Conservation (phyloP, 2,797 vertebrate genomes). For the Spinibarbus caldwelli region DNA sequence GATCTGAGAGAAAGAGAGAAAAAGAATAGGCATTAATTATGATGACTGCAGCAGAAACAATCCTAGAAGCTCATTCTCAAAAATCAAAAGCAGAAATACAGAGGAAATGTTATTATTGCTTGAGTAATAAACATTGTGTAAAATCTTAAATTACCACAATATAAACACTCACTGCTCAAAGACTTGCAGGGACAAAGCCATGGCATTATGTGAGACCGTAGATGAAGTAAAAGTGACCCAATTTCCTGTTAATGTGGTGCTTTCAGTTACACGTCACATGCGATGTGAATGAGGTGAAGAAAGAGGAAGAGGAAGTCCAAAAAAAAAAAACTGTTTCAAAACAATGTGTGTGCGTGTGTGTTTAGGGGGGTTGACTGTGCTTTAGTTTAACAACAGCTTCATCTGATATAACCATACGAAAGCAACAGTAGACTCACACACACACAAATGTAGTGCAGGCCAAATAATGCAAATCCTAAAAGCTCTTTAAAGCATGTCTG, state of each 20-base stretch:
- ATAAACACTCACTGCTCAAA: constrained; percentile 16
- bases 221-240: constrained; percentile 27
- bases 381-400: constrained; percentile 33
- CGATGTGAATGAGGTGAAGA: constrained; percentile 11
- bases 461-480: constrained; percentile 54
- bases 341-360: background rate
- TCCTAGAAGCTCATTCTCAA: background rate
- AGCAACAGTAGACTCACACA: constrained; percentile 39
- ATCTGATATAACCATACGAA: constrained; percentile 36
- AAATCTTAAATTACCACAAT: constrained; percentile 22
- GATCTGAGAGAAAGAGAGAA: constrained; percentile 80
- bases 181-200: background rate
- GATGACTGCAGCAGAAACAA: background rate
- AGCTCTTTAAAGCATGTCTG: constrained; percentile 65
- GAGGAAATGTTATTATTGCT: constrained; percentile 9
- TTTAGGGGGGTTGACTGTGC: background rate
- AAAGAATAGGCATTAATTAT: background rate
- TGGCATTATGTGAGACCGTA: constrained; percentile 29
- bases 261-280: constrained; percentile 41
- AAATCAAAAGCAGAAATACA: constrained; percentile 20
- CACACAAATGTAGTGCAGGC: constrained; percentile 55
- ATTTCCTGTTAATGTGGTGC: constrained; percentile 38
- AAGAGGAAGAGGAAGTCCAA: constrained; percentile 58
- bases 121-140: constrained; percentile 7
- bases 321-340: constrained; percentile 15